Percentiles rank a stretch among this genome's conserved stretches.
Evolutionary conservation across 2,797 vertebrate genomes (phyloP).

Genomic region (Choloepus didactylus): DNA sequence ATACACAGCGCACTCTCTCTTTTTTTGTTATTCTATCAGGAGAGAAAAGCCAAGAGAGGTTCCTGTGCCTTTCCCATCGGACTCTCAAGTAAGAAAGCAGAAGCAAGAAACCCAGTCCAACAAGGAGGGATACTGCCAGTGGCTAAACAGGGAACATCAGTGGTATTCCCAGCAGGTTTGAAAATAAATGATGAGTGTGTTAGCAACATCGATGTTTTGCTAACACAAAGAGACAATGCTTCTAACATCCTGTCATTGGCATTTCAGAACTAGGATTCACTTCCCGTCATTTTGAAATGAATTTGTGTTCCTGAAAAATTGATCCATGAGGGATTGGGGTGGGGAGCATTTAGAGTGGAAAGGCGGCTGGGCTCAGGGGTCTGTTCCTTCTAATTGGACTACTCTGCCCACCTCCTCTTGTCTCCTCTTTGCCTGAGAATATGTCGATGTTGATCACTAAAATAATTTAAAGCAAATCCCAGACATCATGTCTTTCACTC

Average conservation of each 20-base stretch:
- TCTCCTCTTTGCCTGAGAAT: neutral
- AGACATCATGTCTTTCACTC: neutral
- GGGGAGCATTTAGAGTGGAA: rapidly evolving
- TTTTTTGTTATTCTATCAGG: neutral
- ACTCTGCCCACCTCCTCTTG: rapidly evolving
- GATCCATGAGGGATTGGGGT: neutral
- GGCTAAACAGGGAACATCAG: neutral
- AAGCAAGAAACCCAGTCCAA: neutral
- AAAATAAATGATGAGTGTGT: neutral
- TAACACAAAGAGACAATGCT: neutral
- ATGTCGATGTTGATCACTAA: neutral
- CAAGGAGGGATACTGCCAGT: neutral
- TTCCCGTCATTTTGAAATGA: neutral
- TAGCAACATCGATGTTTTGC: neutral
- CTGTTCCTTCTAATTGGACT: no score
- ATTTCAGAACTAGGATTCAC: neutral
- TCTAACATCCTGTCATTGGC: neutral
- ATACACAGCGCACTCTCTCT: neutral
- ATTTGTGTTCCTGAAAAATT: neutral
- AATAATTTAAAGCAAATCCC: neutral
- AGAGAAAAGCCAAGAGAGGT: neutral
- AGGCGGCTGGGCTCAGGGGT: rapidly evolving
- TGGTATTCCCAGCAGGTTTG: neutral
- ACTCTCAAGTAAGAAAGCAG: neutral
- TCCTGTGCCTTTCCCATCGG: neutral